Percentiles rank a stretch among this genome's conserved stretches.
These are phyloP conservation scores for Littorina saxatilis DNA, from an alignment of 1,140 invertebrate genomes.

Conservation along the genomic window DNA sequence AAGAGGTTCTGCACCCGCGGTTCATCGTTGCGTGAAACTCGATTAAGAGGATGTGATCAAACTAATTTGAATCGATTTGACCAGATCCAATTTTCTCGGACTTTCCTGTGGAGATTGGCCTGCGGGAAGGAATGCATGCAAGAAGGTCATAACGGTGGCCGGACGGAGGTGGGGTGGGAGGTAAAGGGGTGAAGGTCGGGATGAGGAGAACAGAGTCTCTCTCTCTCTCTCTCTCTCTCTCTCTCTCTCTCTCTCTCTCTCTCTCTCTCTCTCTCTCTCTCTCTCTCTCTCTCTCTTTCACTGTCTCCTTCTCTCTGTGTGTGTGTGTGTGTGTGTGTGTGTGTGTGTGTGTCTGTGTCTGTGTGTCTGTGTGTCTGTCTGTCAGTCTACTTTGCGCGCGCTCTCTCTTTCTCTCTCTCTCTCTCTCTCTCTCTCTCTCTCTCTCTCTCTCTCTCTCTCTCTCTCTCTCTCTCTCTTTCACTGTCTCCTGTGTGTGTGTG, in stretches of 20 bases:
- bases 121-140: background rate
- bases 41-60: conserved; percentile 28
- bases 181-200: background rate
- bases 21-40: background rate
- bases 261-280: too few species aligned
- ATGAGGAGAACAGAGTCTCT: too few species aligned
- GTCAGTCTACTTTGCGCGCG: background rate
- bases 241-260: too few species aligned
- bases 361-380: too few species aligned
- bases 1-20: background rate
- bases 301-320: too few species aligned
- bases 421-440: background rate
- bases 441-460: background rate
- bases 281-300: too few species aligned
- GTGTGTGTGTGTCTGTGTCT: too few species aligned
- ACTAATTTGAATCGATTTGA: conserved; percentile 36
- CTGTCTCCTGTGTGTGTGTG: background rate
- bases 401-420: background rate
- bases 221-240: too few species aligned
- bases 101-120: conserved; percentile 7
- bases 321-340: too few species aligned
- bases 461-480: background rate
- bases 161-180: background rate
- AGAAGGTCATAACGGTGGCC: too few species aligned
- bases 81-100: conserved; percentile 28